Conservation (phyloP, 2,888 invertebrate genomes). For the Drosophila prolongata region DNA sequence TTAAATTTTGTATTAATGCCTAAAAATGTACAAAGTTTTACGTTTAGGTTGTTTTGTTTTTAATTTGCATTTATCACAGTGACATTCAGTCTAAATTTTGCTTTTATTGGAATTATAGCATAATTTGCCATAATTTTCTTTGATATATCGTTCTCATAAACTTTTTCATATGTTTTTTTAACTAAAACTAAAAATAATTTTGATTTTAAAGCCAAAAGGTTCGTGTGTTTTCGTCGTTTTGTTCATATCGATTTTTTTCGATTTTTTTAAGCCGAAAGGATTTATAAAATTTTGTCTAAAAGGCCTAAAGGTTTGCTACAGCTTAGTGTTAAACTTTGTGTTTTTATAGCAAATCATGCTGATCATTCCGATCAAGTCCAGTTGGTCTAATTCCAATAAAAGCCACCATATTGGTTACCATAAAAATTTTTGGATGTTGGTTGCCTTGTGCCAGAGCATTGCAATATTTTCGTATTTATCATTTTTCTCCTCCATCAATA, state of each 20-base stretch:
- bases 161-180: constrained; percentile 54
- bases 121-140: constrained; percentile 75
- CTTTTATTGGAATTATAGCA: constrained; percentile 83
- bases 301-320: constrained; percentile 75
- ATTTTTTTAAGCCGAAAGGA: constrained; percentile 73
- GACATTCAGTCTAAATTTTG: constrained; percentile 84
- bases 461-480: constrained; percentile 49
- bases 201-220: constrained; percentile 79
- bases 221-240: constrained; percentile 53
- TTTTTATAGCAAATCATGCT: constrained; percentile 75
- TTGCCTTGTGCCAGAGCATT: constrained; percentile 61
- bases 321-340: constrained; percentile 61
- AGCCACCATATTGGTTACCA: constrained; percentile 69
- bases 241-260: constrained; percentile 37
- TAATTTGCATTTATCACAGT: constrained; percentile 82
- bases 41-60: constrained; percentile 53
- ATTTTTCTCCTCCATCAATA: constrained; percentile 19
- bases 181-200: constrained; percentile 76
- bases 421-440: constrained; percentile 45
- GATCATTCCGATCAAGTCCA: constrained; percentile 36
- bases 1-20: constrained; percentile 72
- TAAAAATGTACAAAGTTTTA: constrained; percentile 83
- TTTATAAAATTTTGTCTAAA: constrained; percentile 76
- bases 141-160: constrained; percentile 65
- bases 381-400: constrained; percentile 80